Evolutionary conservation across 2,113 vertebrate species (phyloP).

Genomic region (Ivindomyrus marchei): DNA sequence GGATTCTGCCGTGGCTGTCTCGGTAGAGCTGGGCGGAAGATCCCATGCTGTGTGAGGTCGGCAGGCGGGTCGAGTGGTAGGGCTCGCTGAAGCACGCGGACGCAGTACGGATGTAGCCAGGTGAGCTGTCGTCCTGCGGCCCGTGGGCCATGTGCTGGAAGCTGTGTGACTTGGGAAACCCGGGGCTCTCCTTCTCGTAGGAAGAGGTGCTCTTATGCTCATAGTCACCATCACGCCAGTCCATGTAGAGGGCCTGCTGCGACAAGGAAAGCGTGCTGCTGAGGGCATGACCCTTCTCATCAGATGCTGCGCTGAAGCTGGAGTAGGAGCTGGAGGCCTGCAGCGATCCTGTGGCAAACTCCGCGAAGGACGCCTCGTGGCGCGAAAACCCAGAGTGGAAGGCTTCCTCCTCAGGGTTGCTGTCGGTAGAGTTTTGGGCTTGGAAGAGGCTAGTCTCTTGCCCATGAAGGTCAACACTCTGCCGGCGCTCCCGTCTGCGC

Average conservation of each 20-base stretch:
- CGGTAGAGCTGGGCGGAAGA: conserved; percentile 64
- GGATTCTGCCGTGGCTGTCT: conserved; percentile 68
- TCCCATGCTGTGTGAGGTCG: conserved; percentile 65
- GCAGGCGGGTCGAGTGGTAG: conserved; percentile 70
- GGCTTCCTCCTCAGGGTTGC: conserved; percentile 72
- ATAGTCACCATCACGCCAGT: conserved; percentile 73
- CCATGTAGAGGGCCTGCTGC: conserved; percentile 80
- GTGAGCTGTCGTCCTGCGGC: conserved; percentile 60
- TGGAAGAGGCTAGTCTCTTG: conserved; percentile 64
- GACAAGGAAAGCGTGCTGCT: conserved; percentile 79
- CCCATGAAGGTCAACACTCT: conserved; percentile 73
- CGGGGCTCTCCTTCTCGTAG: conserved; percentile 65
- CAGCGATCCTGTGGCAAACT: conserved; percentile 71
- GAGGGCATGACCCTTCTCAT: conserved; percentile 76
- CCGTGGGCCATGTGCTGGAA: conserved; percentile 70
- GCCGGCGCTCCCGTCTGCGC: conserved; percentile 68
- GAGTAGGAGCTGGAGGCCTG: conserved; percentile 84
- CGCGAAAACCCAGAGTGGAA: conserved; percentile 74
- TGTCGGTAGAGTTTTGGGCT: conserved; percentile 79
- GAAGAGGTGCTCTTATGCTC: conserved; percentile 64
- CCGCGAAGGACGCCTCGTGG: conserved; percentile 64
- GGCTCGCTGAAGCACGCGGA: conserved; percentile 75
- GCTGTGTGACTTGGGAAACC: conserved; percentile 69
- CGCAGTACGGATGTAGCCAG: conserved; percentile 66
- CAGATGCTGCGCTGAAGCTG: conserved; percentile 81